Percentiles rank a stretch among this genome's conserved stretches.
These are phyloP conservation scores for Philopotamus ludificatus DNA, from an alignment of 1,140 invertebrate species.

Conservation along the genomic window DNA sequence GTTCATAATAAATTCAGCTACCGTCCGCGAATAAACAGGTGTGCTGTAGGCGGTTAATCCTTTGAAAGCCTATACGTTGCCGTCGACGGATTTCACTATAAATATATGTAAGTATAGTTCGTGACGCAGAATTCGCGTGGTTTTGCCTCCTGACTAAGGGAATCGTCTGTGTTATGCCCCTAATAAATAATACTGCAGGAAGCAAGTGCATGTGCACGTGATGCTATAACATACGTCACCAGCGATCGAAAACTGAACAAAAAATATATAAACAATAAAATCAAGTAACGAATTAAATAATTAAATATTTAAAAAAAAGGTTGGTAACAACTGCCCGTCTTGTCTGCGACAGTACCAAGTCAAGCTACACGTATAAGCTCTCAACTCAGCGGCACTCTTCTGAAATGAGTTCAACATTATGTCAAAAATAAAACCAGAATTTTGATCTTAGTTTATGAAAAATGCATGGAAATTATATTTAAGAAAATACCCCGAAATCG, in stretches of 20 bases:
- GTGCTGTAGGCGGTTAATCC: background rate
- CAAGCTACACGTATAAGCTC: constrained; percentile 9
- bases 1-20: too few species aligned
- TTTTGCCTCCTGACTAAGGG: background rate
- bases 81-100: background rate
- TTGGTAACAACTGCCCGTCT: too few species aligned
- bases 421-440: background rate
- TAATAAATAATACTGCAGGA: constrained; percentile 13
- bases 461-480: background rate
- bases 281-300: too few species aligned
- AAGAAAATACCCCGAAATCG: too few species aligned
- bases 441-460: background rate
- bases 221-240: background rate
- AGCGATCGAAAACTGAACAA: too few species aligned
- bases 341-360: background rate
- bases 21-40: too few species aligned
- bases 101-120: too few species aligned
- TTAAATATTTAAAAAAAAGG: too few species aligned
- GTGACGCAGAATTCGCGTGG: background rate
- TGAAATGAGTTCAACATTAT: background rate
- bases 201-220: constrained; percentile 18
- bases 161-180: background rate
- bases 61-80: background rate
- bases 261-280: too few species aligned
- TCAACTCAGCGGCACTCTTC: background rate